A percentile compares a stretch with the other conserved stretches of the same genome.
Evolutionary conservation across 2,888 invertebrate genomes (phyloP).

Genomic region (Notodromas monacha): DNA sequence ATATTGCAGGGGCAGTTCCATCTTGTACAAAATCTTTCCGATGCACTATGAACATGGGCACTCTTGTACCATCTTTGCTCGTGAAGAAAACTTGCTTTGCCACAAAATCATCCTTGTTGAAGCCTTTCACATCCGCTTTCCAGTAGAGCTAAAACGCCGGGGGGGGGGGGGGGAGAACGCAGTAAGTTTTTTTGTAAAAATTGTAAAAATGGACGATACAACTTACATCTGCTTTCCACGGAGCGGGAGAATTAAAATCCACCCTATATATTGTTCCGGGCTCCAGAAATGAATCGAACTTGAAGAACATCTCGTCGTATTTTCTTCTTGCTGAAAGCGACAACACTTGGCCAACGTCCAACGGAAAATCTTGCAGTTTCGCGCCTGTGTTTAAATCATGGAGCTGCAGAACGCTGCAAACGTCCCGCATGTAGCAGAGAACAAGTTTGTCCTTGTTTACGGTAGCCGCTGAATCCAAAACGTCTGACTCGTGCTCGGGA

Average conservation of each 20-base stretch:
- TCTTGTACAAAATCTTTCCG: too few relatives aligned
- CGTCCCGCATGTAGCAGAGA: slow-evolving; percentile 63
- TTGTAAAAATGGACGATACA: slow-evolving; percentile 1
- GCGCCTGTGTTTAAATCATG: slow-evolving; percentile 37
- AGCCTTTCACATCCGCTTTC: slow-evolving; percentile 50
- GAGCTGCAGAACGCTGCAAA: slow-evolving; percentile 61
- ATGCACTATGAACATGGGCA: slow-evolving; percentile 67
- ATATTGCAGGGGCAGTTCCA: slow-evolving; percentile 40
- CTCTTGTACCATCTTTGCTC: slow-evolving; percentile 66
- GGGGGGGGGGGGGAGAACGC: too few relatives aligned
- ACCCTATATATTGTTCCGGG: slow-evolving; percentile 59
- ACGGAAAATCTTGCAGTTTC: slow-evolving; percentile 32
- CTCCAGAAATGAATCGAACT: slow-evolving; percentile 68
- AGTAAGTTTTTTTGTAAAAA: neutral
- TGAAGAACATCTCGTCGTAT: slow-evolving; percentile 63
- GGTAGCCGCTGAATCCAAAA: slow-evolving; percentile 56
- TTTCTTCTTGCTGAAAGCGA: slow-evolving; percentile 53
- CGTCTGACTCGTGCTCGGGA: slow-evolving; percentile 47
- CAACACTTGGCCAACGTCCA: slow-evolving; percentile 56
- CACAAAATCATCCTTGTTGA: slow-evolving; percentile 39
- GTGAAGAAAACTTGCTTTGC: slow-evolving; percentile 65
- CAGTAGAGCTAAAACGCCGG: slow-evolving; percentile 36
- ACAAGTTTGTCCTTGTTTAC: slow-evolving; percentile 57
- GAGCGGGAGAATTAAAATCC: slow-evolving; percentile 41
- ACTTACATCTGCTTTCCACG: slow-evolving; percentile 11